Percentiles rank a stretch among this genome's conserved stretches.
phyloP scores from a whole-genome alignment of 2,797 vertebrate species.

The Orientallactaga sibirica region DNA sequence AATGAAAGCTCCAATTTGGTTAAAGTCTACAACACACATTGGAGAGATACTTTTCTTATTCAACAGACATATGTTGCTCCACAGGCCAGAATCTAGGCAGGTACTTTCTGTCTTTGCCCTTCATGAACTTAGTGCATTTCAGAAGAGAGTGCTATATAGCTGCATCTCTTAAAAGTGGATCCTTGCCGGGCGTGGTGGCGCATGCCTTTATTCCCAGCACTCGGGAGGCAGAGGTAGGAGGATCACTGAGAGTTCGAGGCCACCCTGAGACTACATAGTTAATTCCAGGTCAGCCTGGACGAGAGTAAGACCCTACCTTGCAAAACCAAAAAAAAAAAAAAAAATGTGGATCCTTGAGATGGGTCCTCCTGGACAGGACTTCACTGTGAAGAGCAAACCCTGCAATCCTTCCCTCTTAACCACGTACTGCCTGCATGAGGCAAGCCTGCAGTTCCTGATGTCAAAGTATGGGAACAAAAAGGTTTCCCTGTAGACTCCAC shows the following conservation, averaged over 20 bases:
- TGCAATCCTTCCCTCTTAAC: not conserved
- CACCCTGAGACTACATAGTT: too few relatives aligned
- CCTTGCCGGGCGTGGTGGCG: too few relatives aligned
- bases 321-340: too few relatives aligned
- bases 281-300: too few relatives aligned
- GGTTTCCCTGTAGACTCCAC: not conserved
- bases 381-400: not conserved
- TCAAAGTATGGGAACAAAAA: not conserved
- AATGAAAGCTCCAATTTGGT: not conserved
- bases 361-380: not conserved
- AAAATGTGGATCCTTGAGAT: not conserved
- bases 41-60: conserved; percentile 13
- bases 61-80: not conserved
- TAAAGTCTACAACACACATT: not conserved
- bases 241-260: too few relatives aligned
- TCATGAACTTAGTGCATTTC: not conserved
- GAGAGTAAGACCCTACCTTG: too few relatives aligned
- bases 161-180: not conserved
- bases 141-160: not conserved
- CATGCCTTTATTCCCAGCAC: too few relatives aligned
- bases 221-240: too few relatives aligned
- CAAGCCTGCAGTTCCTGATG: not conserved
- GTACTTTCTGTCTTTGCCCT: conserved; percentile 15
- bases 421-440: not conserved
- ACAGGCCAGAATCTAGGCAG: not conserved